These are phyloP conservation scores for Ceratina australensis DNA, from an alignment of 1,140 invertebrate genomes.

Conservation along the genomic window DNA sequence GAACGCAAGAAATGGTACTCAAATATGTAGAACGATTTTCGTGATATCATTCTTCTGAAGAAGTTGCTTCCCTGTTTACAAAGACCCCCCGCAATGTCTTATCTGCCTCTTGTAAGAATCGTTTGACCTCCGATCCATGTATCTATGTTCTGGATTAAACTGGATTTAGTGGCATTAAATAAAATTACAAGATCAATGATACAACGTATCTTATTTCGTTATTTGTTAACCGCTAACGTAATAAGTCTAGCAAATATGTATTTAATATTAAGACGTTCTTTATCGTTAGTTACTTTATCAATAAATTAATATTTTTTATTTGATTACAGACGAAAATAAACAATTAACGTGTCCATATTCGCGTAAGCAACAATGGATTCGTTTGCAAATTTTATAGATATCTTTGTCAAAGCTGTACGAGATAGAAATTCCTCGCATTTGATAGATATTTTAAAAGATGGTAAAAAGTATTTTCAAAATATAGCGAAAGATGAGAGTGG, in stretches of 20 bases:
- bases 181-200: no score
- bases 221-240: background rate
- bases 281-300: background rate
- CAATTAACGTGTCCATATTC: background rate
- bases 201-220: no score
- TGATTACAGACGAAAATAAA: background rate
- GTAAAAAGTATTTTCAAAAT: slow-evolving; percentile 55
- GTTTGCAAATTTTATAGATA: slow-evolving; percentile 57
- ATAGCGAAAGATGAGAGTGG: slow-evolving; percentile 59
- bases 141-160: background rate
- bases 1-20: no score
- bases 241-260: background rate
- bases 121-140: background rate
- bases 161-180: background rate
- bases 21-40: background rate
- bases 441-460: slow-evolving; percentile 45
- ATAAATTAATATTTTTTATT: background rate
- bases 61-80: background rate
- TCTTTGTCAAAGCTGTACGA: slow-evolving; percentile 41
- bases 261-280: background rate
- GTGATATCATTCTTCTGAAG: background rate
- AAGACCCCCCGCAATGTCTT: slow-evolving; percentile 13
- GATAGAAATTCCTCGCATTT: slow-evolving; percentile 42
- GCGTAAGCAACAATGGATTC: slow-evolving; percentile 61
- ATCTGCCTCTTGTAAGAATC: slow-evolving; percentile 13